Evolutionary conservation across 1,140 invertebrate genomes (phyloP), one percentile per base, ranked within the genome.

Genomic region (Drosophila oshimai): DNA sequence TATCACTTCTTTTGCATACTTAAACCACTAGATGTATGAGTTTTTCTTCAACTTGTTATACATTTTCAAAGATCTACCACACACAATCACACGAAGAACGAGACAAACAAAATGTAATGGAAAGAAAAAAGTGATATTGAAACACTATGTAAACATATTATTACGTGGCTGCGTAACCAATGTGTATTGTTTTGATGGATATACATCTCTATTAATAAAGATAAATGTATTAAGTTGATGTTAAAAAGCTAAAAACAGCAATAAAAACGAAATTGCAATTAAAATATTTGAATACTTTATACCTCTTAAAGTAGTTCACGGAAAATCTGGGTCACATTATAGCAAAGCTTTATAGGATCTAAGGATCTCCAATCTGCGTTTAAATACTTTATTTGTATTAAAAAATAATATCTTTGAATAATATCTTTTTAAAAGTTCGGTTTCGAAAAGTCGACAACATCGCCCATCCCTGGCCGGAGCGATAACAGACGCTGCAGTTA

Each of bases 181-280:
- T 86, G 72, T 70, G 72, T 73, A 73, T 86, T 86, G 80, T 86
- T 86, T 86, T 68, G 81, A 86, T 57, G 60, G 72, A 87, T 87
- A 86, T 80, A 86, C 67, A 87, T 72, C 45, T 86, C 61, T 51
- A 87, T 80, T 34, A 73, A 74, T 61, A 79, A 73, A 62, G 60
- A 73, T 80, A 69, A 80, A 84, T 86, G 72, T 84, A 84, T 73
- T 86, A 86, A 86, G 75, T 84, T 84, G 80, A 84, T 84, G 80
- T 84, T 84, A 80, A 84, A 84, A 86, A 60, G 75, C 71, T 60
- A 68, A 26, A 64, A 64, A 60, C 33, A 74, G 58, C 61, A 74
- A 84, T 78, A 84, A 75, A 12, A 47, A 49, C 15, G 26, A 34
- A 55, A 51, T 47, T 71, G 39, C 55, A 61, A 36, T 51, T 53